phyloP scores from a whole-genome alignment of 2,888 invertebrate genomes.

The Drosophila hamatofila region DNA sequence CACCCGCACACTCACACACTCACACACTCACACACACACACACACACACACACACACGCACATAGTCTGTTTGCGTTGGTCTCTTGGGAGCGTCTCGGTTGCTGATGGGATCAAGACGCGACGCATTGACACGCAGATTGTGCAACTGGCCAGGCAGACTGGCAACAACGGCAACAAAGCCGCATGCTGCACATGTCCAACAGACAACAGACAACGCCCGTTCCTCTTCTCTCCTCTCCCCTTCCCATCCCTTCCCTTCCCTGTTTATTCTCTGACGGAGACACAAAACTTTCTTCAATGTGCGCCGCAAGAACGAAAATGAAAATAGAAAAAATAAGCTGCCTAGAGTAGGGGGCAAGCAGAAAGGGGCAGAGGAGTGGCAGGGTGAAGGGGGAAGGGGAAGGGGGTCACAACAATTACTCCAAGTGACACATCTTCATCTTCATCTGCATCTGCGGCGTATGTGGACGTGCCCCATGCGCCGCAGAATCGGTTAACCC shows the following conservation, averaged over 20 bases:
- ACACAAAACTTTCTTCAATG: slow-evolving; percentile 52
- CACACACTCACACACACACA: slow-evolving; percentile 15
- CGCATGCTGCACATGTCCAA: slow-evolving; percentile 71
- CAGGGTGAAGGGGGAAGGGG: slow-evolving; percentile 12
- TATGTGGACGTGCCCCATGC: slow-evolving; percentile 41
- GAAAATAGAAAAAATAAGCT: slow-evolving; percentile 51
- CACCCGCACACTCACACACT: slow-evolving; percentile 31
- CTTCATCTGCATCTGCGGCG: slow-evolving; percentile 25
- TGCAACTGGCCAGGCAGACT: slow-evolving; percentile 59
- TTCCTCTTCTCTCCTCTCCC: neutral
- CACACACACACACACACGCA: slow-evolving; percentile 15
- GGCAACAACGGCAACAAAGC: slow-evolving; percentile 48
- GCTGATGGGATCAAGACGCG: slow-evolving; percentile 60
- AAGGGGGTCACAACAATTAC: slow-evolving; percentile 64
- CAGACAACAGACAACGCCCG: slow-evolving; percentile 17
- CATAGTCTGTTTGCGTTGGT: slow-evolving; percentile 46
- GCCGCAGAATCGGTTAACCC: slow-evolving; percentile 25
- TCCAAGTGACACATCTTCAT: slow-evolving; percentile 70
- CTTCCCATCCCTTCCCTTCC: neutral
- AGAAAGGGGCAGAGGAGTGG: slow-evolving; percentile 14
- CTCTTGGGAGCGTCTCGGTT: slow-evolving; percentile 58
- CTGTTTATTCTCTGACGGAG: neutral
- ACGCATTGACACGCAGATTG: slow-evolving; percentile 76
- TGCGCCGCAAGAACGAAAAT: slow-evolving; percentile 41
- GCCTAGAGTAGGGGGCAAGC: slow-evolving; percentile 4